Base-by-base conservation (phyloP, 2,888 invertebrate genomes). In the Andrena marginata region DNA sequence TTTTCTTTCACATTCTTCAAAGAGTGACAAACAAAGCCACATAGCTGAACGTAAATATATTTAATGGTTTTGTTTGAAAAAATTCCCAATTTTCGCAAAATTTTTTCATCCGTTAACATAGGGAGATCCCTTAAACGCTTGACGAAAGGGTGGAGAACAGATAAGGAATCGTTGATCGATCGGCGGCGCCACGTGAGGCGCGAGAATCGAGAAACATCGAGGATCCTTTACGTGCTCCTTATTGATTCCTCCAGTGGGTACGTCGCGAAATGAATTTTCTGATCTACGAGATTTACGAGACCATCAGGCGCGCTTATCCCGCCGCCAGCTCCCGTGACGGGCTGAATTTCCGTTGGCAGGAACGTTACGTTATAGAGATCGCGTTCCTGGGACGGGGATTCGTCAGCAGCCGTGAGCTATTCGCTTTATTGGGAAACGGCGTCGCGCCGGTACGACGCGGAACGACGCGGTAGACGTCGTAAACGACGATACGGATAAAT, bases 401-500 rank as follows among this genome's bases (percentile, higher is more conserved):
- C 54, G 78, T 60, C 59, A 60, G 3, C 8, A 7, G 29, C 8
- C 64, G 54, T 29, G n/a, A 64, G 62, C 63, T 23, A 10, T 35
- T 23, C 65, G 23, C 16, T 71, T 71, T 56, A 77, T 77, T 31
- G 72, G 51, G 65, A 67, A 60, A 60, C 73, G 63, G 4, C 63
- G 62, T 60, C 75, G 60, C 64, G 54, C 42, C 13, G n/a, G 3
- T 42, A 42, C 42, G 13, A 42, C 51, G 62, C 2, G 67, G 33
- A 73, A 73, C 65, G 77, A 29, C 60, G 33, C 72, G 67, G 60
- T n/a, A 60, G 48, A 51, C 35, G 23, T 67, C 77, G 73, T 72
- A 73, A 77, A 73, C 73, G 67, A 54, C 65, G 67, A 77, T 72
- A 67, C 60, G 33, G 60, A 31, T 49, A 62, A 73, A 77, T 67